Conservation (phyloP, 2,888 invertebrate species). For the Athetis lepigone region DNA sequence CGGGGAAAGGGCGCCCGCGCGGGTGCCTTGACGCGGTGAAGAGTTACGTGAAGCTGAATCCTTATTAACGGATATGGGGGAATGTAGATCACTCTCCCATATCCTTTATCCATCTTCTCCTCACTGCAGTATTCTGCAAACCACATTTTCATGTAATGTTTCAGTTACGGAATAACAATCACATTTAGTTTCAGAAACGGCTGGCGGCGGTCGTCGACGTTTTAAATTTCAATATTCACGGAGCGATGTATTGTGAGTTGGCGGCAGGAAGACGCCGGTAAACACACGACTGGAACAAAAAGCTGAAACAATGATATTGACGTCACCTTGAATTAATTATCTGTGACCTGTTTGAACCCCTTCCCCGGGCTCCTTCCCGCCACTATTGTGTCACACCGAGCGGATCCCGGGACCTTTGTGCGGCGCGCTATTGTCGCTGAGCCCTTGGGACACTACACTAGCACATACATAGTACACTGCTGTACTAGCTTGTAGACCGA, state of each 20-base stretch:
- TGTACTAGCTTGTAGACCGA: no score
- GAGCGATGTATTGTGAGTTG: slow-evolving; percentile 25
- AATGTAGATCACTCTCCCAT: no score
- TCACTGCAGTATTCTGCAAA: slow-evolving; percentile 23
- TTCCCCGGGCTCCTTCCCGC: not conserved
- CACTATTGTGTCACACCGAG: slow-evolving; percentile 43
- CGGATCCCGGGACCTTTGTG: slow-evolving; percentile 33
- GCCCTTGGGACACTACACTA: slow-evolving; percentile 12
- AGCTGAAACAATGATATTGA: slow-evolving; percentile 54
- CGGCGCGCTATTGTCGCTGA: slow-evolving; percentile 10
- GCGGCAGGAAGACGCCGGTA: slow-evolving; percentile 35
- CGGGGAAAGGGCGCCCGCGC: not conserved
- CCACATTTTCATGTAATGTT: slow-evolving; percentile 19
- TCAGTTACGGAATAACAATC: slow-evolving; percentile 27
- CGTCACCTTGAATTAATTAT: slow-evolving; percentile 55
- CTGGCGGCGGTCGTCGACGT: slow-evolving; percentile 35
- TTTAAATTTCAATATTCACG: slow-evolving; percentile 8
- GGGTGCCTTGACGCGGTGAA: not conserved
- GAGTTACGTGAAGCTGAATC: not conserved
- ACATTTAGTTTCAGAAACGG: no score
- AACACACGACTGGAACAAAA: slow-evolving; percentile 33
- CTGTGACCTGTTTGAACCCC: slow-evolving; percentile 32
- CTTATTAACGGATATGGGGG: slow-evolving; percentile 24
- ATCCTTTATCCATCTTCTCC: slow-evolving; percentile 18
- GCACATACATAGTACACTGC: slow-evolving; percentile 5